phyloP scores from a whole-genome alignment of 2,797 vertebrate genomes.

The Microctenopoma steveboyesi region DNA sequence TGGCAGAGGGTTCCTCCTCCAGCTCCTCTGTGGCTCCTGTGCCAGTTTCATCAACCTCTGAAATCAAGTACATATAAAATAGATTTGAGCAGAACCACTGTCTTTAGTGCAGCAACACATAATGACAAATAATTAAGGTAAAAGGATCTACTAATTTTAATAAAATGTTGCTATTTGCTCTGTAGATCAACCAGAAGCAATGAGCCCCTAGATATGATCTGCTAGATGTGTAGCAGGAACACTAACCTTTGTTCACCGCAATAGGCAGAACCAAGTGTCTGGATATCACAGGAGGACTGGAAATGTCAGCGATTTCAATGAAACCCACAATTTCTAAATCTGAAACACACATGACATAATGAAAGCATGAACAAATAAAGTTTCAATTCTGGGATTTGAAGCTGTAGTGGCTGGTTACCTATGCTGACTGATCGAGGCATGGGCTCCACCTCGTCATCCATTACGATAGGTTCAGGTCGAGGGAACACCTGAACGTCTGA shows the following conservation, averaged over 20 bases:
- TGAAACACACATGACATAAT: slow-evolving; percentile 64
- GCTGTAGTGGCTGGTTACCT: slow-evolving; percentile 78
- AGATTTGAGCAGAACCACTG: neutral
- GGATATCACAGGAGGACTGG: slow-evolving; percentile 96
- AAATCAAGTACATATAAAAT: slow-evolving; percentile 34
- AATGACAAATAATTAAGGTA: neutral
- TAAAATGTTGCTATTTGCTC: neutral
- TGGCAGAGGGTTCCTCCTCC: slow-evolving; percentile 95
- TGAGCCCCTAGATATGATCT: neutral
- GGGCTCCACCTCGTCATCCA: slow-evolving; percentile 97
- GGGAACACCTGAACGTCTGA: slow-evolving; percentile 98
- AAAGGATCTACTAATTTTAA: neutral
- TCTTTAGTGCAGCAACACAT: neutral
- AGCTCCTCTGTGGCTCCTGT: slow-evolving; percentile 91
- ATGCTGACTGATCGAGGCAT: slow-evolving; percentile 90
- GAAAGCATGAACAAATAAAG: neutral
- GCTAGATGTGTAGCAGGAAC: neutral
- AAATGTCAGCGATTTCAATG: slow-evolving; percentile 98
- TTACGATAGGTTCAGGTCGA: slow-evolving; percentile 92
- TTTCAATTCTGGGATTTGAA: neutral
- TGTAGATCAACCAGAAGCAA: slow-evolving; percentile 2
- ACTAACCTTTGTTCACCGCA: slow-evolving; percentile 94
- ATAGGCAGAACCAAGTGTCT: slow-evolving; percentile 96
- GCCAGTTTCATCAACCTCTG: slow-evolving; percentile 96
- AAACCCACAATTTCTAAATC: slow-evolving; percentile 98